These are phyloP conservation scores for Apamea crenata DNA, from an alignment of 2,888 invertebrate species.

Conservation along the genomic window DNA sequence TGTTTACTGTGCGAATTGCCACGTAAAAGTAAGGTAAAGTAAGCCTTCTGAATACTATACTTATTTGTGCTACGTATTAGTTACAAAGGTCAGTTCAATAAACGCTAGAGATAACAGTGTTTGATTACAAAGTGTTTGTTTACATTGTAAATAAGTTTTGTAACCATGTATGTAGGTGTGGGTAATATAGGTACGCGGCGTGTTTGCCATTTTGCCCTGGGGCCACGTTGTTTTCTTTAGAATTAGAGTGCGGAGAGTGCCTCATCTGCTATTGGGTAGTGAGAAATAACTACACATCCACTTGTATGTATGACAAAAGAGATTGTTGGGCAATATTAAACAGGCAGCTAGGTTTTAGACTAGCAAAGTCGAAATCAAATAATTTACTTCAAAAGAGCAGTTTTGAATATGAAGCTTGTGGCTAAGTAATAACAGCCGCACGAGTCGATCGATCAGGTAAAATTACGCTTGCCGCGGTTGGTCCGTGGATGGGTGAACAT, in stretches of 20 bases:
- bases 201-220: constrained; percentile 6
- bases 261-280: constrained; percentile 5
- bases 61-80: constrained; percentile 11
- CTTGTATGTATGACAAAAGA: not conserved
- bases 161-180: not conserved
- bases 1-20: not conserved
- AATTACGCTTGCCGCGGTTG: too few species aligned
- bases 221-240: constrained; percentile 26
- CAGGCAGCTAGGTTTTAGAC: not conserved
- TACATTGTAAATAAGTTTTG: constrained; percentile 32
- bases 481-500: too few species aligned
- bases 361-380: not conserved
- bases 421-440: too few species aligned
- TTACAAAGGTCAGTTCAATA: constrained; percentile 64
- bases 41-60: constrained; percentile 38
- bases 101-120: constrained; percentile 61
- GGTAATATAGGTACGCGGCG: not conserved
- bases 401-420: too few species aligned
- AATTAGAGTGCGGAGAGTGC: constrained; percentile 18
- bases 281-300: constrained; percentile 10
- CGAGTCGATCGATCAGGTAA: too few species aligned
- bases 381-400: too few species aligned
- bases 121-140: constrained; percentile 62
- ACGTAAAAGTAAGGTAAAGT: not conserved
- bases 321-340: constrained; percentile 7